Evolutionary conservation across 2,797 vertebrate species (phyloP).

Genomic region (Siniperca scherzeri): DNA sequence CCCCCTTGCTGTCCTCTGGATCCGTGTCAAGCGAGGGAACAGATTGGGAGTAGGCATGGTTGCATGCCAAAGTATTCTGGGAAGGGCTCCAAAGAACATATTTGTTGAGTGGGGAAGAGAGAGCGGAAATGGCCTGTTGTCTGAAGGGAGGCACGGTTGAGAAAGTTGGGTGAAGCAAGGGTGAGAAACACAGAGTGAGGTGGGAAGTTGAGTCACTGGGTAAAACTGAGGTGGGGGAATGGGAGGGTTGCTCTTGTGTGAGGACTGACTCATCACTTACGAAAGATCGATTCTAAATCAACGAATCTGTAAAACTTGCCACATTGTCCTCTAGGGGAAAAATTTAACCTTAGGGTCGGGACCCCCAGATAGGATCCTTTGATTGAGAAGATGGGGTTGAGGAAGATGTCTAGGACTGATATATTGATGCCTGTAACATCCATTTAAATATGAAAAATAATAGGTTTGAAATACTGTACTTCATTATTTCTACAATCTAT

Average conservation of each 20-base stretch:
- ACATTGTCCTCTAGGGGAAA: background rate
- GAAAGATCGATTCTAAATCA: constrained; percentile 22
- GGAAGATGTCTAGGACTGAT: background rate
- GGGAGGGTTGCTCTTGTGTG: constrained; percentile 4
- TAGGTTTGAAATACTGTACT: background rate
- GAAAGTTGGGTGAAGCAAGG: constrained; percentile 81
- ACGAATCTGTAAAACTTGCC: constrained; percentile 1
- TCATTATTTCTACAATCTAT: background rate
- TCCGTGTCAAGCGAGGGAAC: constrained; percentile 79
- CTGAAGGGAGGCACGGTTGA: constrained; percentile 71
- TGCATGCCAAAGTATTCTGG: constrained; percentile 86
- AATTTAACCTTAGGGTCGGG: background rate
- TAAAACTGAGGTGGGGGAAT: constrained; percentile 40
- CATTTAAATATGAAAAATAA: background rate
- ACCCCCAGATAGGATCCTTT: background rate
- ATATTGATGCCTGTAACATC: background rate
- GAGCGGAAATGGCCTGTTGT: constrained; percentile 86
- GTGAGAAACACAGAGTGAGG: constrained; percentile 73
- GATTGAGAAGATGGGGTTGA: background rate
- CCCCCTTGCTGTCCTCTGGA: constrained; percentile 83
- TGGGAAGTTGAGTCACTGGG: constrained; percentile 61
- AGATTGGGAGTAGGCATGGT: constrained; percentile 81
- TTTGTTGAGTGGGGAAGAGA: constrained; percentile 88
- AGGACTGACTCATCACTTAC: constrained; percentile 49
- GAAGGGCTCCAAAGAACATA: constrained; percentile 89